These are phyloP conservation scores for Coregonus ussuriensis DNA, from an alignment of 2,797 vertebrate species.

Conservation along the genomic window DNA sequence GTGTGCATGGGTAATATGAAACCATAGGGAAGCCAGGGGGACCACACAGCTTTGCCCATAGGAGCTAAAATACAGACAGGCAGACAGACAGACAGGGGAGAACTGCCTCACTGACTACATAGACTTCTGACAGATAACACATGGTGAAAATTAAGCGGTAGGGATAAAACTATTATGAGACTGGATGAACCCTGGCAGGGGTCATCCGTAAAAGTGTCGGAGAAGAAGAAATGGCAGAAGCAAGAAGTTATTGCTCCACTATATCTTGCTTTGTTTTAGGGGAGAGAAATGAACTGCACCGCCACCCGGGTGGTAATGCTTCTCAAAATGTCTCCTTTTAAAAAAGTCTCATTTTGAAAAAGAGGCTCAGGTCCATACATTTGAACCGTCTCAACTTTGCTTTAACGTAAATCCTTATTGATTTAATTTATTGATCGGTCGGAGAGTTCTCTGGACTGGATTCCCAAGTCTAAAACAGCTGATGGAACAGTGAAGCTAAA, in stretches of 20 bases:
- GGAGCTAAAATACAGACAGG: conserved; percentile 14
- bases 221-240: conserved; percentile 45
- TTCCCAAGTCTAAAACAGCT: no score
- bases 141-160: background rate
- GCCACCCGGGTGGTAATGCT: conserved; percentile 10
- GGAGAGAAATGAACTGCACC: conserved; percentile 29
- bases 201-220: conserved; percentile 69
- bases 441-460: background rate
- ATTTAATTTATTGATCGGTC: background rate
- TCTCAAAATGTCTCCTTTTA: background rate
- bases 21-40: conserved; percentile 43
- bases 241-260: conserved; percentile 61
- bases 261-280: conserved; percentile 59
- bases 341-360: background rate
- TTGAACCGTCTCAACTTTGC: background rate
- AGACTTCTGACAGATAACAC: background rate
- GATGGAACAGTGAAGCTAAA: no score
- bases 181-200: conserved; percentile 51
- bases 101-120: background rate
- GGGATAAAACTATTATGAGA: conserved; percentile 37
- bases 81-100: background rate
- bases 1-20: conserved; percentile 53
- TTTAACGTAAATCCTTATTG: background rate
- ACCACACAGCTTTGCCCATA: conserved; percentile 46
- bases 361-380: background rate